Conservation (phyloP, 2,888 invertebrate genomes). For the Rhaphigaster nebulosa region DNA sequence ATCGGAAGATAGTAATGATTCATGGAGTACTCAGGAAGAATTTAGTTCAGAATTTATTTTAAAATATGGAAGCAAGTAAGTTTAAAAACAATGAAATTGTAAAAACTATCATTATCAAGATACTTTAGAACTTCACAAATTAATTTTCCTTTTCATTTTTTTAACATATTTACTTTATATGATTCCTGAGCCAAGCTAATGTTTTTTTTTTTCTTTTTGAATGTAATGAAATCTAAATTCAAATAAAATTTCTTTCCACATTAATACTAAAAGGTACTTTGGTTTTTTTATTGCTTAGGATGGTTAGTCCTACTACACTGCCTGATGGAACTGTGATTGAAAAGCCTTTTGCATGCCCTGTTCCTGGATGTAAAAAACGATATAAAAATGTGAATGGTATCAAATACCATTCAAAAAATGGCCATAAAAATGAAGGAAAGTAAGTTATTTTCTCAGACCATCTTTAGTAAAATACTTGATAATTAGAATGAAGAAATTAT, state of each 20-base stretch:
- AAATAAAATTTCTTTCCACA: neutral
- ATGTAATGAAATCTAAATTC: neutral
- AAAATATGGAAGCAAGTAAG: conserved; percentile 78
- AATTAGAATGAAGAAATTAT: neutral
- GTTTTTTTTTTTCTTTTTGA: neutral
- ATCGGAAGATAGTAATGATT: conserved; percentile 86
- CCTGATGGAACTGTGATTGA: conserved; percentile 69
- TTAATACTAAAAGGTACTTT: neutral
- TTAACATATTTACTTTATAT: neutral
- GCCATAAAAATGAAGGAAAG: conserved; percentile 88
- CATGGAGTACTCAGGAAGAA: conserved; percentile 84
- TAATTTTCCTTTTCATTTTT: neutral
- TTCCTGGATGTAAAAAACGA: conserved; percentile 88
- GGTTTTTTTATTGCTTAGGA: conserved; percentile 60
- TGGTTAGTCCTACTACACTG: conserved; percentile 64
- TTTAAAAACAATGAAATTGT: too few species aligned
- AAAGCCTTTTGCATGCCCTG: conserved; percentile 87
- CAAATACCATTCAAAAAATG: conserved; percentile 89
- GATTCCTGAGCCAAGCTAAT: neutral
- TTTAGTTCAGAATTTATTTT: conserved; percentile 85
- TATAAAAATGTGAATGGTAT: conserved; percentile 92
- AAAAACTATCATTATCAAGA: neutral
- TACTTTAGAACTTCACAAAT: neutral
- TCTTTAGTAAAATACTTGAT: neutral
- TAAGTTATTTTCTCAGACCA: conserved; percentile 69